These are phyloP conservation scores for Aegotheles bennettii DNA, from an alignment of 2,113 vertebrate genomes.

Conservation along the genomic window DNA sequence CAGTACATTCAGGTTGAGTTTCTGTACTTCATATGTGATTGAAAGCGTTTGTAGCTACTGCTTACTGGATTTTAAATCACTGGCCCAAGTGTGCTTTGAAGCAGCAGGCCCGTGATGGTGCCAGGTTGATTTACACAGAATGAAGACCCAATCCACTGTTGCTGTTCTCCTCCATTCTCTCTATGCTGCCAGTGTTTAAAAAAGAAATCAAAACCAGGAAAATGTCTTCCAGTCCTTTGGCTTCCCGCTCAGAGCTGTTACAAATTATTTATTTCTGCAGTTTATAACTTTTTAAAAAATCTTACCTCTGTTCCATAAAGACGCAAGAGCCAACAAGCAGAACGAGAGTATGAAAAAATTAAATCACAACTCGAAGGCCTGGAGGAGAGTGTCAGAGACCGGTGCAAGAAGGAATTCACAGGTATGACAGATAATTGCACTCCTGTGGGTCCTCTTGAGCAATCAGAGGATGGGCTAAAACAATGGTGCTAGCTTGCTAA, in stretches of 20 bases:
- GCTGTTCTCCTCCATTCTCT: neutral
- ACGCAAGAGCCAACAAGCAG: constrained; percentile 95
- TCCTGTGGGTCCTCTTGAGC: neutral
- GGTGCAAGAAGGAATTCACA: constrained; percentile 98
- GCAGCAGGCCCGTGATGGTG: neutral
- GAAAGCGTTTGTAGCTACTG: neutral
- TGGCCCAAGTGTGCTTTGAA: neutral
- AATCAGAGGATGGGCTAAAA: neutral
- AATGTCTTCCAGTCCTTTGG: neutral
- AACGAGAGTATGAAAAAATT: constrained; percentile 95
- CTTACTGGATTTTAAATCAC: neutral
- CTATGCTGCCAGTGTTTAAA: neutral
- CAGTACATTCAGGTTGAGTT: neutral
- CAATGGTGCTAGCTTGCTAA: neutral
- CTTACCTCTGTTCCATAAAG: constrained; percentile 64
- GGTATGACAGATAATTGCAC: constrained; percentile 65
- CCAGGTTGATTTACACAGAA: neutral
- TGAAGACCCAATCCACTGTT: neutral
- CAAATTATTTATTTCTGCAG: neutral
- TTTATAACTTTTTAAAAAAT: neutral
- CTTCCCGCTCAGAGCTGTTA: neutral
- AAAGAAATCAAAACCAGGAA: neutral
- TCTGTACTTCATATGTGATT: neutral
- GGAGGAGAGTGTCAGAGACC: constrained; percentile 94
- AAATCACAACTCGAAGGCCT: constrained; percentile 91